Evolutionary conservation across 2,888 invertebrate species (phyloP), one percentile per base, ranked within the genome.

Genomic region (Leucophenga maculata): DNA sequence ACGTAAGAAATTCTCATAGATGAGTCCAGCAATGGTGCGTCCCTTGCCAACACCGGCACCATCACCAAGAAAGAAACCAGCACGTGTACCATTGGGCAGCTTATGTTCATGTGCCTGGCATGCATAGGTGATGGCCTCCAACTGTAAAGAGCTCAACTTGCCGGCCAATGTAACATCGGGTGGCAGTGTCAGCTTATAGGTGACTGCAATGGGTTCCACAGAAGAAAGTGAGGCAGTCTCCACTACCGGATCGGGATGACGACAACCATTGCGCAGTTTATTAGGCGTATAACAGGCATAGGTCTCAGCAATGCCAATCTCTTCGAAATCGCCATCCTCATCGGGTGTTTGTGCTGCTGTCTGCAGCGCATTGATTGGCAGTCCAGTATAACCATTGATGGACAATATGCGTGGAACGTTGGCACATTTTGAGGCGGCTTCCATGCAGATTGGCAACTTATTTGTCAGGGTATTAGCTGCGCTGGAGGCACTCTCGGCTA

Each of bases 21-120:
- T 99, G 59, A 99, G 94, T 52, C 98, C 99, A 1, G 97, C 99
- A 73, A 99, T 97, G 0, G 99, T 99, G 69, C 99, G 92, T n/a
- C 98, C 98, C 87, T 98, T 98, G 69, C 98, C 98, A 59, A 98
- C 98, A 72, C 98, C 98, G 69, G 99, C 99, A 69, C 99, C 99
- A 89, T 99, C 99, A 75, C 99, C 97, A 69, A 99, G 95, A 1
- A 99, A 92, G 89, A 98, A 99, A 11, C 99, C 99, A 8, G 98
- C 97, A 50, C 99, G 89, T 0, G 94, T 93, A 20, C 95, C 94
- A 86, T 95, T 96, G 0, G 96, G 95, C 82, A 99, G 90, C 76
- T 94, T 91, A 84, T 95, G 94, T 78, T 95, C 95, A 87, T 99
- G 99, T 69, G 98, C 97, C 89, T 99, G 99, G 20, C 96, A 95